Evolutionary conservation across 2,797 vertebrate genomes (phyloP).

Genomic region (Monodelphis domestica): DNA sequence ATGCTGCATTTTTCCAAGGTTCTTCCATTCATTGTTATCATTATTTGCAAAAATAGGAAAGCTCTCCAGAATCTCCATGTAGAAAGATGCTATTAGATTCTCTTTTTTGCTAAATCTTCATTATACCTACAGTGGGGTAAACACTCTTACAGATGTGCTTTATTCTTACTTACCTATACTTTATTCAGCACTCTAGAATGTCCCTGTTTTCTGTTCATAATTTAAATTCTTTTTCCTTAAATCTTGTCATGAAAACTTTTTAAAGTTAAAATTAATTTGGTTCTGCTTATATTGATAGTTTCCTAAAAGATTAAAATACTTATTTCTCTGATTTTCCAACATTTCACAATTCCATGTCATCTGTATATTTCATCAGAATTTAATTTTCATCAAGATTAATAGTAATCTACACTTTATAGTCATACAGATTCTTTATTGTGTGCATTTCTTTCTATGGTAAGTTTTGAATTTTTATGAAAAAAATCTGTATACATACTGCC

Average conservation of each 20-base stretch:
- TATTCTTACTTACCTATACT: background rate
- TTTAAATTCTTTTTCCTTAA: background rate
- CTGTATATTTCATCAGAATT: background rate
- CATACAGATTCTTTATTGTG: slow-evolving; percentile 7
- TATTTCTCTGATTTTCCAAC: background rate
- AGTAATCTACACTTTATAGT: slow-evolving; percentile 8
- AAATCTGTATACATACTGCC: background rate
- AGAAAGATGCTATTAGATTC: background rate
- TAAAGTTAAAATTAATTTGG: slow-evolving; percentile 18
- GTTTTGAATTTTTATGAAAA: slow-evolving; percentile 36
- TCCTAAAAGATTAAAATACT: slow-evolving; percentile 12
- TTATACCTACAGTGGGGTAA: background rate
- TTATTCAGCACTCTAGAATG: background rate
- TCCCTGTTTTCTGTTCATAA: background rate
- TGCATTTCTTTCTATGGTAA: slow-evolving; percentile 31
- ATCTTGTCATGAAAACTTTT: slow-evolving; percentile 8
- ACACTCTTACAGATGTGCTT: background rate
- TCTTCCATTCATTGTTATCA: background rate
- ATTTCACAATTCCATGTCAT: background rate
- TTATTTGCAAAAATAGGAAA: background rate
- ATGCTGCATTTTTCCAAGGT: background rate
- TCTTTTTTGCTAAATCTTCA: background rate
- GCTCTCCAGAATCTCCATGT: background rate
- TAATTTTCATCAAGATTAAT: background rate
- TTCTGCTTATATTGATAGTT: background rate